Evolutionary conservation across 2,797 vertebrate genomes (phyloP), one percentile per base, ranked within the genome.

Genomic region (Lithobates pipiens): DNA sequence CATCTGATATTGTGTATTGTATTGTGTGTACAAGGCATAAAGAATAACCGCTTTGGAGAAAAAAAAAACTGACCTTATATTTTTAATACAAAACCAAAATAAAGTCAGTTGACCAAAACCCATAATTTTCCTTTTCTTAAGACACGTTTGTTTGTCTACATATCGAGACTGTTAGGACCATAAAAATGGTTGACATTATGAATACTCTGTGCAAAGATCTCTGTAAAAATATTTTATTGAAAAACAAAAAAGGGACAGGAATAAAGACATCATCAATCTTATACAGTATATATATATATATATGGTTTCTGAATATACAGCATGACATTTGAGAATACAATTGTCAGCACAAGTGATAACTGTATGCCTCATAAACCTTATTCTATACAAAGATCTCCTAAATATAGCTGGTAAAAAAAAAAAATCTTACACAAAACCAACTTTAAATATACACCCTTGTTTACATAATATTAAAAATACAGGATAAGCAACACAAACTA

Each of bases 401-500:
- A 89, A 84, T 90, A 90, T 86, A 90, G 73, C 89, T 93, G 90
- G 88, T 91, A 92, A 93, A 94, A 93, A 93, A 91, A 70, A 36
- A 46, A 11, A 13, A 6, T 57, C 16, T 70, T 18, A 16, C 29
- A 70, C 27, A 70, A 70, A 70, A 71, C 15, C 4, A 3, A 23
- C 21, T 23, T 61, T 23, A 34, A 27, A 68, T 32, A 32, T 34
- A 34, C 67, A 68, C 25, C 34, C 5, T 10, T 70, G 36, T 71
- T 21, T 0, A n/a, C 18, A 5, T 6, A 23, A 91, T 44, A 0
- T 91, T 93, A 92, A 88, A 92, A 92, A 92, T 91, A 92, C 36
- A 93, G 91, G 91, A 80, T 88, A 90, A 90, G 91, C 93, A 93
- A 93, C 89, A 89, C 86, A 89, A 94, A 89, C 87, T 89, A 91